Evolutionary conservation across 2,888 invertebrate species (phyloP), one percentile per base, ranked within the genome.

Genomic region (Psylliodes chrysocephalus): DNA sequence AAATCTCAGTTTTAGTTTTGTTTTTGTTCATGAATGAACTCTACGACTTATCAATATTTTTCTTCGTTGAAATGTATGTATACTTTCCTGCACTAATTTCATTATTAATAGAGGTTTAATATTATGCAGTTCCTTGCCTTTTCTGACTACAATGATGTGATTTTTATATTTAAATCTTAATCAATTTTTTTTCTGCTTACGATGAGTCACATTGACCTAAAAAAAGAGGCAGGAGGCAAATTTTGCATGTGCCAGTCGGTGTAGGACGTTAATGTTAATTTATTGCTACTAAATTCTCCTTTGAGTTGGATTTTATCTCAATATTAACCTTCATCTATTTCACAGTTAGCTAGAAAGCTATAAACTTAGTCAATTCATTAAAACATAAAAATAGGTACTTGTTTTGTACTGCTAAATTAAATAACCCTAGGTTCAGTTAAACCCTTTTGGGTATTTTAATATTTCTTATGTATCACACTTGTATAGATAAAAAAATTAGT

Each of bases 141-240:
- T 47, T 7, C 12, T 47, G 10, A 12, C 19, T 12, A 28, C 5
- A 25, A 14, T 28, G 5, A 22, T 12, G 6, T 8, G 14, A 1
- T 25, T 14, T 22, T 28, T 28, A 18, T 25, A 10, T 14, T 25
- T 14, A 22, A 12, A 15, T 14, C 12, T 14, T 54, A 40, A 25
- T 22, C 5, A 40, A 8, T 33, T 17, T 28, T 55, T 38, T 66
- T 66, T 44, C 38, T 60, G 44, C 49, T 56, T 19, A 15, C 25
- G 22, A 40, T 46, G 53, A 49, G 38, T 61, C 60, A 53, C 49
- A 63, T 56, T 74, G 75, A 74, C 76, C 73, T 74, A 75, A 74
- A 73, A 64, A 63, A 54, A 70, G 70, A 59, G 69, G 15, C 12
- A 54, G 69, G 70, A 59, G 69, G 15, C 12, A 17, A 52, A 70